Percentiles rank a stretch among this genome's conserved stretches.
These are phyloP conservation scores for Axea sp. DNA, from an alignment of 2,888 invertebrate species.

Conservation along the genomic window DNA sequence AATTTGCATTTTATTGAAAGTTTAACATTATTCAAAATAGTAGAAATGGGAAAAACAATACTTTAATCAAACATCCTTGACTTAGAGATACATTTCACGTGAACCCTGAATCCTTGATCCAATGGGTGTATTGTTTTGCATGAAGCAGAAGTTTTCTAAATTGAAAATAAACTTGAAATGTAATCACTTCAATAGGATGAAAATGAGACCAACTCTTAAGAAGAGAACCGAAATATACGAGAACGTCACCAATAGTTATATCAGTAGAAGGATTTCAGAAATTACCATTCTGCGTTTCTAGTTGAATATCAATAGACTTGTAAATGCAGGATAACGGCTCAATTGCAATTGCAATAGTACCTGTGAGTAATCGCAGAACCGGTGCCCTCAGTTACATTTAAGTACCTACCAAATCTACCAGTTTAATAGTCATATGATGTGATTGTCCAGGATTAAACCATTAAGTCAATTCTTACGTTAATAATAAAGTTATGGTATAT, in stretches of 20 bases:
- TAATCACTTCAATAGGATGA: conserved; percentile 12
- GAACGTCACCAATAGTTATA: conserved; percentile 29
- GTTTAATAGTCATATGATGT: conserved; percentile 10
- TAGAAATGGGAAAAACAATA: too few relatives aligned
- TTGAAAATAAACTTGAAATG: too few relatives aligned
- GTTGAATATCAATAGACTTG: conserved; percentile 73
- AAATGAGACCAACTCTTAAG: conserved; percentile 26
- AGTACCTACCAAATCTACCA: conserved; percentile 45
- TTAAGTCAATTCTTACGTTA: neutral
- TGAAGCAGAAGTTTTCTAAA: too few relatives aligned
- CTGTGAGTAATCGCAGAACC: conserved; percentile 66
- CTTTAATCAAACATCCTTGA: too few relatives aligned
- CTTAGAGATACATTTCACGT: too few relatives aligned
- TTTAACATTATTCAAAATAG: too few relatives aligned
- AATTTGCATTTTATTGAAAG: too few relatives aligned
- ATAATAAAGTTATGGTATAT: too few relatives aligned
- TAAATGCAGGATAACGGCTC: conserved; percentile 65
- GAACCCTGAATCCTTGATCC: too few relatives aligned
- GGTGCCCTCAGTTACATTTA: conserved; percentile 64
- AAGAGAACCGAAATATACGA: conserved; percentile 13
- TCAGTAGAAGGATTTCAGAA: conserved; percentile 61
- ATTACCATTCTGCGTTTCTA: conserved; percentile 68
- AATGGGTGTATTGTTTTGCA: too few relatives aligned
- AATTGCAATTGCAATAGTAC: conserved; percentile 70
- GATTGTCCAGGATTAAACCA: conserved; percentile 2